Evolutionary conservation across 2,888 invertebrate species (phyloP), one percentile per base, ranked within the genome.

Genomic region (Acrocyrtus sp.): DNA sequence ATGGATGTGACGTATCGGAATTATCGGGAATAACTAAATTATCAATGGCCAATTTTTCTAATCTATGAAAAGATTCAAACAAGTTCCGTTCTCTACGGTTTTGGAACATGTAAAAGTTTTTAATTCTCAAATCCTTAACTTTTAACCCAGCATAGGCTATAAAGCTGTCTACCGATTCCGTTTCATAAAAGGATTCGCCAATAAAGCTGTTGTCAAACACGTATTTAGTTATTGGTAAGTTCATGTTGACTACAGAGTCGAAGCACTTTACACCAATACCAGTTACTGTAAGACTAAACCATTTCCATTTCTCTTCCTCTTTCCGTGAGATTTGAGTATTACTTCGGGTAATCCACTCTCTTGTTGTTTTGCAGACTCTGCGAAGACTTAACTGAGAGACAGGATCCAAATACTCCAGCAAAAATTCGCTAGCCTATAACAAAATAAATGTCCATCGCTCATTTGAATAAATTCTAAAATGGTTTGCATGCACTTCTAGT

Each of bases 101-200:
- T 45, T 68, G 68, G 22, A 68, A 68, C 68, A 68, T 60, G 22
- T 24, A 68, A 22, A 51, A 68, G 8, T 60, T 60, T 1, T 12
- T 22, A 10, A 68, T n/a, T 5, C 24, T 54, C 10, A 68, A 24
- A 22, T 68, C 41, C 26, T 47, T 43, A 8, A 68, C 54, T 5
- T 24, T 21, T 8, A 61, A 5, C 17, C 54, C 19, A 19, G 12
- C 45, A 19, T 2, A 17, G 3, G 1, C 24, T 1, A 27, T 43
- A 29, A 68, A 61, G 26, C 10, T 41, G 19, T 67, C 68, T 0
- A 61, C 15, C 10, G 5, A 29, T 4, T 34, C 12, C 5, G 10
- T 8, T n/a, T 22, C 39, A 41, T 68, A 68, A 29, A 68, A 68
- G 17, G n/a, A 2, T 6, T 53, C 61, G 1, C 22, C 24, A 1